Conservation (phyloP, 2,888 invertebrate genomes). For the Odontocerum albicorne region DNA sequence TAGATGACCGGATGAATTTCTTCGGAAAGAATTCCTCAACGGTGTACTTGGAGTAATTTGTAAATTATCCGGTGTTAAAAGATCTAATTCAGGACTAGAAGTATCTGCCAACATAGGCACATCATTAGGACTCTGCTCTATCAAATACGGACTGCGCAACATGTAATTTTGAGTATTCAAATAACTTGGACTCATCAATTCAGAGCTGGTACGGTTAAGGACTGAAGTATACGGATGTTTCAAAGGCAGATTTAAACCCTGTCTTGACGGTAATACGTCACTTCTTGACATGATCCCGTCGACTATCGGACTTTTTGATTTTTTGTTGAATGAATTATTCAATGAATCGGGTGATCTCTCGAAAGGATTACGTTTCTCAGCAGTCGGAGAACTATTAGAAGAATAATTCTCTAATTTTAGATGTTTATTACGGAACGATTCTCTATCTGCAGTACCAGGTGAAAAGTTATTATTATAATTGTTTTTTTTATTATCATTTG, state of each 20-base stretch:
- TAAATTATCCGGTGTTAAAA: slow-evolving; percentile 56
- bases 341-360: slow-evolving; percentile 32
- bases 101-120: slow-evolving; percentile 59
- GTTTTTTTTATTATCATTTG: slow-evolving; percentile 37
- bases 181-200: slow-evolving; percentile 43
- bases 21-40: slow-evolving; percentile 20
- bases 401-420: slow-evolving; percentile 19
- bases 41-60: slow-evolving; percentile 44
- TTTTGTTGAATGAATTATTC: slow-evolving; percentile 36
- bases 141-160: slow-evolving; percentile 45
- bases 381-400: slow-evolving; percentile 22
- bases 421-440: slow-evolving; percentile 27
- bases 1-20: slow-evolving; percentile 24
- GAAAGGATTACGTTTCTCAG: slow-evolving; percentile 39
- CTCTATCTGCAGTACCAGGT: slow-evolving; percentile 23
- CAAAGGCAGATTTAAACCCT: slow-evolving; percentile 54
- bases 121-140: slow-evolving; percentile 54
- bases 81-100: slow-evolving; percentile 63
- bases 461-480: slow-evolving; percentile 37
- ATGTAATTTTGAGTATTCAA: slow-evolving; percentile 41
- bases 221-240: slow-evolving; percentile 50
- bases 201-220: slow-evolving; percentile 43
- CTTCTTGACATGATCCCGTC: slow-evolving; percentile 58
- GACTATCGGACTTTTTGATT: slow-evolving; percentile 56
- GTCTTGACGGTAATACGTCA: slow-evolving; percentile 50